These are phyloP conservation scores for Drosophila falleni DNA, from an alignment of 2,888 invertebrate species.

Conservation along the genomic window DNA sequence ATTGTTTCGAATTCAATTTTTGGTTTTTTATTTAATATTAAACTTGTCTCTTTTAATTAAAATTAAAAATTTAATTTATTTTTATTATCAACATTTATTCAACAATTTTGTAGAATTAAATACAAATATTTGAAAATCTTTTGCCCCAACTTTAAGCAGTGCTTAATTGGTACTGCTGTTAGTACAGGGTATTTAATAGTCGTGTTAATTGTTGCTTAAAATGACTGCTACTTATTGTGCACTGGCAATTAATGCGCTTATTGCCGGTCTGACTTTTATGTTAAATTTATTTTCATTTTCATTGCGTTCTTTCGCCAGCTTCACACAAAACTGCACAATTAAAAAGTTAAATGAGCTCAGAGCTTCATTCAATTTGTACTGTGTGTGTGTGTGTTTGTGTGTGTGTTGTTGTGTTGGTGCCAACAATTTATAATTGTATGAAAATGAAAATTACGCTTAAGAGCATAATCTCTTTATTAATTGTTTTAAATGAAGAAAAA, in stretches of 20 bases:
- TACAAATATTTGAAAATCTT: not conserved
- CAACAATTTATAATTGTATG: conserved; percentile 48
- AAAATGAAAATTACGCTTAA: conserved; percentile 53
- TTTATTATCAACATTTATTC: too few species aligned
- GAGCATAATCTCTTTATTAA: conserved; percentile 59
- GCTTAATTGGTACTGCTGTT: not conserved
- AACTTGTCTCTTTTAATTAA: too few species aligned
- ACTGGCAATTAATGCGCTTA: conserved; percentile 74
- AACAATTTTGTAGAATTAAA: too few species aligned
- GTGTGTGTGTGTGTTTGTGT: not conserved
- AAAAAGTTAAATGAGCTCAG: conserved; percentile 78
- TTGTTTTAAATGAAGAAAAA: conserved; percentile 52
- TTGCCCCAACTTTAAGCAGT: not conserved
- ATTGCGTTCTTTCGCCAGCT: conserved; percentile 45
- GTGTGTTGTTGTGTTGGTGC: conserved; percentile 6
- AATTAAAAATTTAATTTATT: too few species aligned
- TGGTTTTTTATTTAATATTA: too few species aligned
- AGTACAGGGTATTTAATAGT: conserved; percentile 25
- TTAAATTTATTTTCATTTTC: conserved; percentile 61
- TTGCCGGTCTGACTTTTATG: conserved; percentile 64
- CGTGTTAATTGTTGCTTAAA: not conserved
- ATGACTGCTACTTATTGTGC: conserved; percentile 22
- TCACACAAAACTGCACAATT: conserved; percentile 74
- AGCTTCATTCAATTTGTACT: conserved; percentile 51
- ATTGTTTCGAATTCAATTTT: too few species aligned